phyloP scores from a whole-genome alignment of 2,113 vertebrate genomes.

The Paraplagusia blochii region DNA sequence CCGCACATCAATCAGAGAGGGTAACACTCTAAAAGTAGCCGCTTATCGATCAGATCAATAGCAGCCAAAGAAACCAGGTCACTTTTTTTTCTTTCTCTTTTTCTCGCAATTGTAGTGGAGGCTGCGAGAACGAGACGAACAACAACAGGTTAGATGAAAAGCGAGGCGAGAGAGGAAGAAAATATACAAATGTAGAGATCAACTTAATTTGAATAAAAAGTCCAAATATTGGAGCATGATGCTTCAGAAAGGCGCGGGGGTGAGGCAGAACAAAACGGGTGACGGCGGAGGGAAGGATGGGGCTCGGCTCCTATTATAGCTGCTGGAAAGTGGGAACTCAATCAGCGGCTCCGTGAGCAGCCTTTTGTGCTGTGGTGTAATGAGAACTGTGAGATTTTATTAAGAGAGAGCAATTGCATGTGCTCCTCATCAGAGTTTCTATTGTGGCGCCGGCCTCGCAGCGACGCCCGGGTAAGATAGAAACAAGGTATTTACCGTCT shows the following conservation, averaged over 20 bases:
- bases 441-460: slow-evolving; percentile 74
- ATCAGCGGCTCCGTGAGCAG: slow-evolving; percentile 70
- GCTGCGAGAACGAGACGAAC: too few species aligned
- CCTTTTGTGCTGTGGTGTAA: slow-evolving; percentile 75
- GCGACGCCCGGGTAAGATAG: slow-evolving; percentile 65
- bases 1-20: slow-evolving; percentile 30
- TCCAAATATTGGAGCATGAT: neutral
- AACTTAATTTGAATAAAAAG: slow-evolving; percentile 8
- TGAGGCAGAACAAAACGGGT: slow-evolving; percentile 23
- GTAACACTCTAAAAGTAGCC: slow-evolving; percentile 48
- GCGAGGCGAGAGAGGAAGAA: neutral
- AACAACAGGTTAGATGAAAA: slow-evolving; percentile 21
- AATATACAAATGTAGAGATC: slow-evolving; percentile 14
- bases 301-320: slow-evolving; percentile 64
- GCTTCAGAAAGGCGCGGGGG: slow-evolving; percentile 7
- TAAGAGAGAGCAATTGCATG: slow-evolving; percentile 81
- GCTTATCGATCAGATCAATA: slow-evolving; percentile 55
- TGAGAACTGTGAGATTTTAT: slow-evolving; percentile 82
- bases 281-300: slow-evolving; percentile 25
- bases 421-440: slow-evolving; percentile 75
- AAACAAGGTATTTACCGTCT: slow-evolving; percentile 76
- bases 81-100: slow-evolving; percentile 23
- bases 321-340: slow-evolving; percentile 73
- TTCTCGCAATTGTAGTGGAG: too few species aligned
- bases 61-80: slow-evolving; percentile 21